Conservation (phyloP, 2,113 vertebrate species). For the Lathamus discolor region DNA sequence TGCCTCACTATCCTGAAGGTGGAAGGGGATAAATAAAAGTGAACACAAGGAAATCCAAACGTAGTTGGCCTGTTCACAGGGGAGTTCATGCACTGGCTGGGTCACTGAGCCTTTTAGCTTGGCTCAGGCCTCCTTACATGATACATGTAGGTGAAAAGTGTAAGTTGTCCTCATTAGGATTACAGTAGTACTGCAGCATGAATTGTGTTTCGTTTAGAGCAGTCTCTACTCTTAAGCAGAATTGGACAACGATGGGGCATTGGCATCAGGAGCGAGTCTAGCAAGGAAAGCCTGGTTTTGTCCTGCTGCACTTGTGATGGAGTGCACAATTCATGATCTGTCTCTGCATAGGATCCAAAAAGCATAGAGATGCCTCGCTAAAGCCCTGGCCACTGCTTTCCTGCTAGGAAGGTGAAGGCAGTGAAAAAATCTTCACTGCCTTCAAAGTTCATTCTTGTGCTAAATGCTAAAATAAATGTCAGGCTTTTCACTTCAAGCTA, state of each 20-base stretch:
- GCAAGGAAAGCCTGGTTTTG: background rate
- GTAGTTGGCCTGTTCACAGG: background rate
- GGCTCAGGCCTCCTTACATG: background rate
- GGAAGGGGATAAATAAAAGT: background rate
- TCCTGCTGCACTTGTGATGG: background rate
- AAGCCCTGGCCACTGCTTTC: background rate
- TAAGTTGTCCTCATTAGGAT: background rate
- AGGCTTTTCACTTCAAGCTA: background rate
- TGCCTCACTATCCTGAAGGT: background rate
- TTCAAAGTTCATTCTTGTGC: background rate
- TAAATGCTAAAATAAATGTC: background rate
- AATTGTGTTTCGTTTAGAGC: background rate
- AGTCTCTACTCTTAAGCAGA: background rate
- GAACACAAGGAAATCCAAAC: background rate
- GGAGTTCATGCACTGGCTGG: background rate
- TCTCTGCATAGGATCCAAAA: background rate
- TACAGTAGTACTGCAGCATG: background rate
- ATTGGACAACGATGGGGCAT: too few species aligned
- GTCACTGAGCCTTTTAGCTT: background rate
- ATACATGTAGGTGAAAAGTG: background rate
- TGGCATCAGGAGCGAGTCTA: background rate
- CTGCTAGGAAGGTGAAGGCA: background rate
- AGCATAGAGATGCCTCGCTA: background rate
- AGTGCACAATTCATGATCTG: background rate
- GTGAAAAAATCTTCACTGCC: background rate